Base-by-base conservation (phyloP, 2,797 vertebrate species). In the Lophius americanus region DNA sequence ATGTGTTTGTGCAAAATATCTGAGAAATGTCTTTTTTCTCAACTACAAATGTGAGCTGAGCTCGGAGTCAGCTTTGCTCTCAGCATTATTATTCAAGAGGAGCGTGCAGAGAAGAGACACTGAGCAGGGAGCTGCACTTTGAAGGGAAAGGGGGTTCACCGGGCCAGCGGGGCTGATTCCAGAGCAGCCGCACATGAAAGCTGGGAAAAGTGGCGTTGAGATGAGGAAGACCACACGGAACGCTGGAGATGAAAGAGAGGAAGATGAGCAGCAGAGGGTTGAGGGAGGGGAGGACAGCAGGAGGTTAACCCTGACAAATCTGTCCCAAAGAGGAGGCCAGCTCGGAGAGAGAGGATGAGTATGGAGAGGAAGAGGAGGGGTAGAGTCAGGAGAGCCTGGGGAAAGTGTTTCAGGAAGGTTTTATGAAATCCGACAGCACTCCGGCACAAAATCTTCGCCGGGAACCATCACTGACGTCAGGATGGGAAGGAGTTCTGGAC, bases 131-230 rank as follows among this genome's bases (percentile, higher is more conserved):
- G 57, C 44, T n/a, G 46, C 8, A 54, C 68, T 74, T 75, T 72
- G 69, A 41, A 75, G 74, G 53, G 49, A 70, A 71, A 61, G 56
- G 53, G 71, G 59, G 47, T 2, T 23, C 6, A 64, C 66, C 32
- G 35, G 71, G 49, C 58, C 23, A 0, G 1, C 23, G 68, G 60
- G 65, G 44, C 32, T 3, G 35, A 64, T 61, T 79, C 32, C 2
- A 11, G 65, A 56, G 55, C 55, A 49, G 71, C 8, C 57, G 74
- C 59, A 77, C 78, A 86, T 85, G 68, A 88, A 89, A 86, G 86
- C 47, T 0, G 51, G 13, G 60, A 5, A 63, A 78, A 81, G 60
- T 68, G 64, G 47, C 5, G 3, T 65, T 52, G 73, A 52, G 85
- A 83, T 75, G 75, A 82, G 64, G 85, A 73, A 49, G 61, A 58